These are phyloP conservation scores for Ailuropoda melanoleuca DNA, from an alignment of 2,113 vertebrate genomes.

Conservation along the genomic window DNA sequence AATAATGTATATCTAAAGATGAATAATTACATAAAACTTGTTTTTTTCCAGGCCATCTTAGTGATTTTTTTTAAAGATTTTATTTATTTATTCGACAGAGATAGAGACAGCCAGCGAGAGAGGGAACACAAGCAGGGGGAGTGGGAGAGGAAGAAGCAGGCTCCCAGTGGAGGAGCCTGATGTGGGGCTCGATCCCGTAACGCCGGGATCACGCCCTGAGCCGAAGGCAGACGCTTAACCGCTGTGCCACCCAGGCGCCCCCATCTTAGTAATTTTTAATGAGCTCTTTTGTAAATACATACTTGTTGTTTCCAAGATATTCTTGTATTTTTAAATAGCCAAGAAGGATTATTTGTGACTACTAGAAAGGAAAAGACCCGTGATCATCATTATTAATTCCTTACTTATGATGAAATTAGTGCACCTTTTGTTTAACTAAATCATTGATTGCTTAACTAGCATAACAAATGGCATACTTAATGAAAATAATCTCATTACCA, in stretches of 20 bases:
- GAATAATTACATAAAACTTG: background rate
- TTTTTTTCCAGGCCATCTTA: background rate
- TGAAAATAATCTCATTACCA: background rate
- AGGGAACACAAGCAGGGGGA: too few relatives aligned
- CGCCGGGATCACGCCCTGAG: too few relatives aligned
- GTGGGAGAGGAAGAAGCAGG: too few relatives aligned
- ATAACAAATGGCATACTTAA: background rate
- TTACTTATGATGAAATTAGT: background rate
- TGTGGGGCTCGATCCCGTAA: too few relatives aligned
- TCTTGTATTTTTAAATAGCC: background rate
- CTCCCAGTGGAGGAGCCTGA: too few relatives aligned
- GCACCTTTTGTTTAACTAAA: background rate
- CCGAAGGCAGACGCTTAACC: too few relatives aligned
- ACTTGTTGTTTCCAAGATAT: background rate
- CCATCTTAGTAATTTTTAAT: background rate
- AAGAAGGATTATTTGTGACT: background rate
- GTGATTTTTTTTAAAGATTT: too few relatives aligned
- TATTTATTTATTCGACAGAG: too few relatives aligned
- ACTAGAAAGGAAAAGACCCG: background rate
- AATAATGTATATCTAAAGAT: background rate
- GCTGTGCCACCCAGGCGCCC: too few relatives aligned
- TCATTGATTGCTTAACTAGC: background rate
- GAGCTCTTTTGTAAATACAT: slow-evolving; percentile 14
- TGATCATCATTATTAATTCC: background rate
- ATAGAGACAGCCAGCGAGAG: too few relatives aligned